Percentiles rank a stretch among this genome's conserved stretches.
These are phyloP conservation scores for Sebastes cheni DNA, from an alignment of 2,797 vertebrate genomes.

Conservation along the genomic window DNA sequence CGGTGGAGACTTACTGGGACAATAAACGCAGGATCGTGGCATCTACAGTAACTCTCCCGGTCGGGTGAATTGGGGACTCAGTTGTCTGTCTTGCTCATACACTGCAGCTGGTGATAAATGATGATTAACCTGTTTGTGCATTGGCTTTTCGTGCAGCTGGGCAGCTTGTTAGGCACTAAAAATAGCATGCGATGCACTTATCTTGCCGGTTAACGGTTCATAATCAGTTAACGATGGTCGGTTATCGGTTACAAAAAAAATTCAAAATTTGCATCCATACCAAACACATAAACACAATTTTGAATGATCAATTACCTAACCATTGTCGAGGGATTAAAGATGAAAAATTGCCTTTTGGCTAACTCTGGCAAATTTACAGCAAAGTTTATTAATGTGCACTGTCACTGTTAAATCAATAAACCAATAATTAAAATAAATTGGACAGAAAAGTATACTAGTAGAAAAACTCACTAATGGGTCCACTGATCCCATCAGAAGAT, in stretches of 20 bases:
- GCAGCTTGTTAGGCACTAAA: no score
- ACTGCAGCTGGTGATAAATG: no score
- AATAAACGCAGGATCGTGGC: fast-evolving
- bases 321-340: neutral
- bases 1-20: no score
- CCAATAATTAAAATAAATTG: neutral
- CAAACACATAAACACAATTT: neutral
- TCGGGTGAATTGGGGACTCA: no score
- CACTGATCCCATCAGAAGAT: constrained; percentile 61
- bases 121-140: no score
- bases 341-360: neutral
- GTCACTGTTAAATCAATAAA: neutral
- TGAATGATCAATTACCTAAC: neutral
- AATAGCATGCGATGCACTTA: no score
- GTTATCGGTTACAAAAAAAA: no score
- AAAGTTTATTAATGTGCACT: neutral
- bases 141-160: no score
- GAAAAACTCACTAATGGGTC: constrained; percentile 63
- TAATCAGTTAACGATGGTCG: no score
- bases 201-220: no score
- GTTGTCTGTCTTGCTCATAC: no score
- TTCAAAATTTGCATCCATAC: fast-evolving
- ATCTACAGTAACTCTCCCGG: no score
- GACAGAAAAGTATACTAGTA: neutral
- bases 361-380: neutral